phyloP scores from a whole-genome alignment of 2,888 invertebrate genomes.

The Agrilus cyanescens region DNA sequence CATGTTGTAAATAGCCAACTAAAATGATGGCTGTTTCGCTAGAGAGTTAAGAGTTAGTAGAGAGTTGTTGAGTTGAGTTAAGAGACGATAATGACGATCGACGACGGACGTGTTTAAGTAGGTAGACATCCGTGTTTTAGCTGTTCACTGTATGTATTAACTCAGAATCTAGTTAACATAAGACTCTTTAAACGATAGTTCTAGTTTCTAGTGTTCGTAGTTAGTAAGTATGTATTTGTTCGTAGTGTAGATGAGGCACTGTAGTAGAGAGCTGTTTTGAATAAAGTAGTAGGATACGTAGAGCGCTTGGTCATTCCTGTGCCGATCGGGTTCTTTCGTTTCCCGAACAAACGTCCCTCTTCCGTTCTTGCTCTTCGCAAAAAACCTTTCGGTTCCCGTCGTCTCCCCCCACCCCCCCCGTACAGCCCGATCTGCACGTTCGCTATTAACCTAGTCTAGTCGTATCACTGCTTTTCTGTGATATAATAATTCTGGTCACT shows the following conservation, averaged over 20 bases:
- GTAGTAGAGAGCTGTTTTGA: conserved; percentile 39
- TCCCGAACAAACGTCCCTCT: conserved; percentile 4
- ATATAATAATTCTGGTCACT: conserved; percentile 33
- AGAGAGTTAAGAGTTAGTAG: too few species aligned
- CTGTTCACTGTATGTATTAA: too few species aligned
- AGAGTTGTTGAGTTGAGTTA: too few species aligned
- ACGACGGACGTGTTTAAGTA: too few species aligned
- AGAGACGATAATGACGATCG: too few species aligned
- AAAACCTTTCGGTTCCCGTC: too few species aligned
- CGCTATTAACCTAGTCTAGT: conserved; percentile 25
- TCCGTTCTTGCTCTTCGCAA: conserved; percentile 1
- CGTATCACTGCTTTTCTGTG: conserved; percentile 35
- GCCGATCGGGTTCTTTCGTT: conserved; percentile 19
- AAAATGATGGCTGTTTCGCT: too few species aligned
- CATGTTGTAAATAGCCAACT: too few species aligned
- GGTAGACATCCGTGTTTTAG: too few species aligned
- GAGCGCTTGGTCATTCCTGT: conserved; percentile 36
- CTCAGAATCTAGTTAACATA: too few species aligned
- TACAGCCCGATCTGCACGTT: conserved; percentile 22
- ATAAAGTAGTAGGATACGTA: conserved; percentile 45
- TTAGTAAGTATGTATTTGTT: conserved; percentile 36
- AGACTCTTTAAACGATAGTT: too few species aligned
- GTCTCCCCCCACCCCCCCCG: background rate
- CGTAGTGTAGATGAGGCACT: conserved; percentile 38
- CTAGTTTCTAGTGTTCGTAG: conserved; percentile 29